phyloP scores from a whole-genome alignment of 2,797 vertebrate genomes.

The Heterohyrax brucei region DNA sequence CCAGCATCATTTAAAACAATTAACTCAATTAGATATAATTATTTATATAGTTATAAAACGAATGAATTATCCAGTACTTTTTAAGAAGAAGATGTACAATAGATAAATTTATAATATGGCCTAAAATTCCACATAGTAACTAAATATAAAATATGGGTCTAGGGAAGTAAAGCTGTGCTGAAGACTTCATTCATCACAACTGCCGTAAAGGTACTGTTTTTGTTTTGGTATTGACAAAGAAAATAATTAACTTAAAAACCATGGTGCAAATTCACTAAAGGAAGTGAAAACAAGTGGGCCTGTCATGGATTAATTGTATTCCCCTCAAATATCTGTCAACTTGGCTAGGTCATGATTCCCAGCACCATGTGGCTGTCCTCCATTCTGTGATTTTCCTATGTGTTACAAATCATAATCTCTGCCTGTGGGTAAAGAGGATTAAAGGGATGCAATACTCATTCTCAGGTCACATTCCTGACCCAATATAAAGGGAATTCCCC shows the following conservation, averaged over 20 bases:
- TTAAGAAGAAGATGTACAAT: neutral
- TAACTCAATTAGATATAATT: neutral
- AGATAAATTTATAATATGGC: conserved; percentile 15
- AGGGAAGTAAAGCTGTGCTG: neutral
- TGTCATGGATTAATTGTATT: too few relatives aligned
- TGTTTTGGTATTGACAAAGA: conserved; percentile 8
- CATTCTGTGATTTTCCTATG: too few relatives aligned
- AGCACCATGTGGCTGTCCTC: too few relatives aligned
- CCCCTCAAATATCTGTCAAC: too few relatives aligned
- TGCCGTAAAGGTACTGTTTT: neutral
- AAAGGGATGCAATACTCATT: too few relatives aligned
- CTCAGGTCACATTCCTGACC: too few relatives aligned
- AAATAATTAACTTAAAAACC: neutral
- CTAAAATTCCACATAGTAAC: conserved; percentile 28
- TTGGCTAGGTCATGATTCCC: too few relatives aligned
- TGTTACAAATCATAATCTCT: too few relatives aligned
- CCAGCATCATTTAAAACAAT: neutral
- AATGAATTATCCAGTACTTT: conserved; percentile 37
- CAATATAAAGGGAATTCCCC: too few relatives aligned
- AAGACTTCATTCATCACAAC: neutral
- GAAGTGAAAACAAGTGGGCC: neutral
- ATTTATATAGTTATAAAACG: conserved; percentile 20
- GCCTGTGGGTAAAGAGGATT: too few relatives aligned
- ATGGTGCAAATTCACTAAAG: neutral
- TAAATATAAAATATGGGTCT: neutral